Evolutionary conservation across 1,140 invertebrate genomes (phyloP), one percentile per base, ranked within the genome.

Genomic region (Anastrepha obliqua): DNA sequence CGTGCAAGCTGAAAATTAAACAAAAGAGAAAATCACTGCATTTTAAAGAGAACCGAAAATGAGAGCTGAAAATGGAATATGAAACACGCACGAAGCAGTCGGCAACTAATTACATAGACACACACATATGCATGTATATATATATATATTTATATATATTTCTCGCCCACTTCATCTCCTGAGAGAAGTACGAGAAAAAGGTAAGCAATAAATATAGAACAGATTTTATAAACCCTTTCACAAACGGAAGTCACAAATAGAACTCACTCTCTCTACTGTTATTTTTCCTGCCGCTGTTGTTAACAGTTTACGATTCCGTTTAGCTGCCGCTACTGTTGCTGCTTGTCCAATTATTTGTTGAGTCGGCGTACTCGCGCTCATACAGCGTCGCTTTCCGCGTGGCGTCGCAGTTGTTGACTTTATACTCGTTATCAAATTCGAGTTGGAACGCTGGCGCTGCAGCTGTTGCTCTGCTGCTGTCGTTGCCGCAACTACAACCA

Each of bases 281-380:
- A 47, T 9, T 55, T 51, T 81, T 81, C 47, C 47, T 78, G 74
- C 17, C 17, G 47, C 47, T 81, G 74, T 81, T 81, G 74, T 81
- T 81, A 81, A 81, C 74, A 81, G 74, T 55, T 81, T 81, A 55
- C 74, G 74, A 81, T 81, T 81, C 20, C 74, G 74, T 81, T 81
- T 81, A 9, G 74, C 44, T 44, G 67, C 15, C 11, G 67, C 20
- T 44, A 13, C 6, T 13, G 70, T 74, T 55, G 47, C 55, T 29
- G 74, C 20, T 20, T 81, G 67, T 1, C 44, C 20, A n/a, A 81
- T 81, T 20, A 55, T 55, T 81, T 58, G 74, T 55, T 81, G 74
- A 20, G 74, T n/a, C 17, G 47, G 11, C 47, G 55, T 8, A 81
- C 29, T 81, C 13, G 47, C 20, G 20, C 74, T 81, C 74, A 81